phyloP scores from a whole-genome alignment of 2,888 invertebrate genomes.

The Rhyacophila evoluta region DNA sequence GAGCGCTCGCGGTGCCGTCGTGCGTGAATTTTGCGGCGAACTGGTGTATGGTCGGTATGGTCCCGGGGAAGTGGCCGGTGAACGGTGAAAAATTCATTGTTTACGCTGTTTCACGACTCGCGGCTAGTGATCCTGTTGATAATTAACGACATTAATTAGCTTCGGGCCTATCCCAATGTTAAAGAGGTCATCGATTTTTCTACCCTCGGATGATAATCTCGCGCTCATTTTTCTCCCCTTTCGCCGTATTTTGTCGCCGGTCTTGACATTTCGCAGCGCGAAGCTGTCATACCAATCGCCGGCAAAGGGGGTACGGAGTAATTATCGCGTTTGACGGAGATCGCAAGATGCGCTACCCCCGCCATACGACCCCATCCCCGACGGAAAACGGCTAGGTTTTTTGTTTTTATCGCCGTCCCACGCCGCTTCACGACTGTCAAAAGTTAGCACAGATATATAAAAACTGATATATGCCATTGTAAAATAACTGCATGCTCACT shows the following conservation, averaged over 20 bases:
- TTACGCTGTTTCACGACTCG: constrained; percentile 33
- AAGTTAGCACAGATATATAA: constrained; percentile 16
- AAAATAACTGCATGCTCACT: constrained; percentile 26
- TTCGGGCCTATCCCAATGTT: constrained; percentile 51
- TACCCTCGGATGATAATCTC: constrained; percentile 19
- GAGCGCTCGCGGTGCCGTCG: constrained; percentile 61
- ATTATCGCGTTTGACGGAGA: constrained; percentile 59
- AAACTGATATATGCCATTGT: constrained; percentile 15
- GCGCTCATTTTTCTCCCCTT: constrained; percentile 32
- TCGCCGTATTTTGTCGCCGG: constrained; percentile 23
- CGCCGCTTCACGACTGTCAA: neutral
- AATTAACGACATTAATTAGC: constrained; percentile 51
- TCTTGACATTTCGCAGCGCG: constrained; percentile 20
- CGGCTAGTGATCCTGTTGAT: constrained; percentile 45
- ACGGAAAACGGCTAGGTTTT: constrained; percentile 62
- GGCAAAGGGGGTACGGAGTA: constrained; percentile 44
- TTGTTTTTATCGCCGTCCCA: constrained; percentile 67
- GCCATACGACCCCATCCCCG: constrained; percentile 70
- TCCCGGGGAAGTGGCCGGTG: constrained; percentile 82
- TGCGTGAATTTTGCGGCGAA: constrained; percentile 81
- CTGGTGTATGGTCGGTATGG: constrained; percentile 85
- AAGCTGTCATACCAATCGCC: constrained; percentile 54
- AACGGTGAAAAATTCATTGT: constrained; percentile 90
- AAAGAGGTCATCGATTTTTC: constrained; percentile 53
- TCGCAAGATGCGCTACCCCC: constrained; percentile 68